Evolutionary conservation across 2,888 invertebrate species (phyloP).

Genomic region (Glyphotaelius pellucidus): DNA sequence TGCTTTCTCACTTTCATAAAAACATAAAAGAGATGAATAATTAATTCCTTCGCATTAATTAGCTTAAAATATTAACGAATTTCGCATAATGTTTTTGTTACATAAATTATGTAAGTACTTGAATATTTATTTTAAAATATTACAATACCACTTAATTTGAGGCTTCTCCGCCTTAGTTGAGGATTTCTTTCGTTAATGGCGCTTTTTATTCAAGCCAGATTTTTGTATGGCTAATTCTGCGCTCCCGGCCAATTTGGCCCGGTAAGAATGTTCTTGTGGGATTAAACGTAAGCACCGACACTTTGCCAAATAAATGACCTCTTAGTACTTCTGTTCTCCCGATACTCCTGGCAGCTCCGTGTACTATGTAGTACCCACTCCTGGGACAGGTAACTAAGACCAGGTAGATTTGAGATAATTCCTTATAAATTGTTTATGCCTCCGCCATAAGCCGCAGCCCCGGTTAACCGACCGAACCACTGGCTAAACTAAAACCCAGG

Average conservation of each 20-base stretch:
- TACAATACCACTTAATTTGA: background rate
- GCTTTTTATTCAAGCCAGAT: background rate
- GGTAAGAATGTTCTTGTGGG: constrained; percentile 40
- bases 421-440: constrained; percentile 63
- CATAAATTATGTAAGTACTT: background rate
- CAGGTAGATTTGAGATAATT: constrained; percentile 61
- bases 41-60: background rate
- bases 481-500: background rate
- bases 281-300: constrained; percentile 63
- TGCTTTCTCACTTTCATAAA: background rate
- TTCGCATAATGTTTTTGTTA: background rate
- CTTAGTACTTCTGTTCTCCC: constrained; percentile 60
- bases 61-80: background rate
- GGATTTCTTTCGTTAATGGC: background rate
- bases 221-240: constrained; percentile 18
- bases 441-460: constrained; percentile 47
- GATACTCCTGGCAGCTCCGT: constrained; percentile 27
- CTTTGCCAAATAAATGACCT: constrained; percentile 64
- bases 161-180: background rate
- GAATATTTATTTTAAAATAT: background rate
- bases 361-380: constrained; percentile 13
- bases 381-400: constrained; percentile 29
- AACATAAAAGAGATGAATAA: background rate
- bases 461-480: constrained; percentile 4
- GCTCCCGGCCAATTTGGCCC: constrained; percentile 28